These are phyloP conservation scores for Cepaea nemoralis DNA, from an alignment of 1,140 invertebrate species.

Conservation along the genomic window DNA sequence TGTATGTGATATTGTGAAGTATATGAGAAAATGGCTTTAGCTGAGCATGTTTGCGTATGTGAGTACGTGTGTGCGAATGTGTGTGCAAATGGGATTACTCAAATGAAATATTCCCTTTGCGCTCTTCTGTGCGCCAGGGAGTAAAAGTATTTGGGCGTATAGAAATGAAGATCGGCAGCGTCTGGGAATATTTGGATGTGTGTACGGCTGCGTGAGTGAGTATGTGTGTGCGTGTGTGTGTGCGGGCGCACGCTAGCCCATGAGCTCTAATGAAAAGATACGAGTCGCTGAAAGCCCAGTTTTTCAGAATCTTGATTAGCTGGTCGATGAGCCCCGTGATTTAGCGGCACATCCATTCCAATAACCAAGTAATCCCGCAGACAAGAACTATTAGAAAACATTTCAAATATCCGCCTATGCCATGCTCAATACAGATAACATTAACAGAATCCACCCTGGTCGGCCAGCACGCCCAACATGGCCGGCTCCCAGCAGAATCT, in stretches of 20 bases:
- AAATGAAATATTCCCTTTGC: neutral
- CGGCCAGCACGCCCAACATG: neutral
- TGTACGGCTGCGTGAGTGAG: neutral
- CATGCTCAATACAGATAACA: slow-evolving; percentile 1
- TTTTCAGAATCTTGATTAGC: slow-evolving; percentile 3
- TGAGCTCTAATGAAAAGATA: slow-evolving; percentile 8
- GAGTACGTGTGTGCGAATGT: neutral
- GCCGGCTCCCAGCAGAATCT: neutral
- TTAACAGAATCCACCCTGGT: neutral
- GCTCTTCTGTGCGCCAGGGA: neutral
- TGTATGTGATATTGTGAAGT: too few species aligned
- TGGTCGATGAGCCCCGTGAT: neutral
- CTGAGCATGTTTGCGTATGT: too few species aligned
- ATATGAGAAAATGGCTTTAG: too few species aligned
- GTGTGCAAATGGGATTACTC: neutral
- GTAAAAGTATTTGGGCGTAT: too few species aligned
- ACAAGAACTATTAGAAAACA: slow-evolving; percentile 15
- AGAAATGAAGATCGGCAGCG: neutral
- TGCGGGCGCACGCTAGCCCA: neutral
- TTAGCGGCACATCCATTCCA: slow-evolving; percentile 4
- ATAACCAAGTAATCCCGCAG: slow-evolving; percentile 7
- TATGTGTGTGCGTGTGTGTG: neutral
- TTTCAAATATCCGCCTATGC: neutral
- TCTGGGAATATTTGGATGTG: neutral
- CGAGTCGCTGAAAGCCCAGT: neutral